phyloP scores from a whole-genome alignment of 2,888 invertebrate genomes.

The Fissipunctia ypsillon region DNA sequence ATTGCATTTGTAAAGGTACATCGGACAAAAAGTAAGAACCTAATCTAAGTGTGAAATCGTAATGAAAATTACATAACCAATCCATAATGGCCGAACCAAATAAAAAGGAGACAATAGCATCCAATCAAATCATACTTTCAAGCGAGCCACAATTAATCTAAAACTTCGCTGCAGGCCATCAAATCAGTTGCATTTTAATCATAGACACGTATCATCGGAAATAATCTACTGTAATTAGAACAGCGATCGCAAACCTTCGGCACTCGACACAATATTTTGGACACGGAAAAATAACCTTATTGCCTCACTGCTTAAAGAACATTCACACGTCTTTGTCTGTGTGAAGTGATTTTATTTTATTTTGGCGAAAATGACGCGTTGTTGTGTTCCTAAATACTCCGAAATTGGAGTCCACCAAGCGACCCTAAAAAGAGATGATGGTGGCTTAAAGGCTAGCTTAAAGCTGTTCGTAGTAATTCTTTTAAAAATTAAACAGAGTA shows the following conservation, averaged over 20 bases:
- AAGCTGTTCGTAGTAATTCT: no score
- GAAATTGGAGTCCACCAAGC: no score
- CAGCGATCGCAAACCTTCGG: slow-evolving; percentile 13
- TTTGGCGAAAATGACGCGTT: no score
- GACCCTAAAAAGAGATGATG: no score
- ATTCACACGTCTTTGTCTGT: background rate
- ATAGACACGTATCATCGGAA: slow-evolving; percentile 56
- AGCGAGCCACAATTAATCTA: slow-evolving; percentile 58
- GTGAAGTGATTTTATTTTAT: no score
- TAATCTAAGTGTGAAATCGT: slow-evolving; percentile 33
- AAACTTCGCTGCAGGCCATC: slow-evolving; percentile 51
- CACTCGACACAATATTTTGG: background rate
- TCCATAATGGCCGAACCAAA: slow-evolving; percentile 16
- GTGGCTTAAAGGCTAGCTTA: no score
- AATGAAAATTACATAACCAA: slow-evolving; percentile 40
- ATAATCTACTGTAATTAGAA: slow-evolving; percentile 51
- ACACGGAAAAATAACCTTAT: background rate
- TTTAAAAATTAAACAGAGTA: no score
- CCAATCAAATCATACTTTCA: slow-evolving; percentile 44
- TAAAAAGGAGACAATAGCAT: slow-evolving; percentile 32
- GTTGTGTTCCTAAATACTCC: no score
- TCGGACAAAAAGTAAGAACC: background rate
- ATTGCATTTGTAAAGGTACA: background rate
- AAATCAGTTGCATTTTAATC: slow-evolving; percentile 54
- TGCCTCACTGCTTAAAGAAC: background rate